phyloP scores from a whole-genome alignment of 2,888 invertebrate species.

The Melanostoma scalare region DNA sequence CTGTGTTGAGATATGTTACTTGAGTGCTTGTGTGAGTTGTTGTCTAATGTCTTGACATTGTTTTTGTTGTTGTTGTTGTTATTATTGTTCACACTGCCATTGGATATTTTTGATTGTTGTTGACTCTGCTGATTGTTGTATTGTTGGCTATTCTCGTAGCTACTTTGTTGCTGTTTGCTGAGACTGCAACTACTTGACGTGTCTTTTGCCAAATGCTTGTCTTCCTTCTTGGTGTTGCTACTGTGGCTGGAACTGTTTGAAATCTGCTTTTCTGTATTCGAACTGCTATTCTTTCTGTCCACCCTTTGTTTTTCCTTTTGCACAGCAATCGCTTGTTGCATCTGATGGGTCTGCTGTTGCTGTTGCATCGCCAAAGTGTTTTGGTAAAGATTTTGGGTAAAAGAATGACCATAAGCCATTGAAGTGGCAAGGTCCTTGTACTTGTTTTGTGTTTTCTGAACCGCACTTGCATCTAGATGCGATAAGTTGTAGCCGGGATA shows the following conservation, averaged over 20 bases:
- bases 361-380: conserved; percentile 80
- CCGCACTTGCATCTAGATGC: conserved; percentile 83
- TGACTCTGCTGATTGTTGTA: conserved; percentile 55
- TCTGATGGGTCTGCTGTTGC: conserved; percentile 80
- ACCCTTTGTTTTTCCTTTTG: conserved; percentile 79
- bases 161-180: conserved; percentile 67
- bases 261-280: conserved; percentile 62
- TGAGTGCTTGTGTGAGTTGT: conserved; percentile 70
- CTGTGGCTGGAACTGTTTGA: conserved; percentile 52
- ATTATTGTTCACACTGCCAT: conserved; percentile 57
- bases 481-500: conserved; percentile 85
- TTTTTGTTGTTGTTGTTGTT: conserved; percentile 67
- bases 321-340: conserved; percentile 75
- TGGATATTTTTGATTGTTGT: conserved; percentile 71
- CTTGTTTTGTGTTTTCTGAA: conserved; percentile 85
- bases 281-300: conserved; percentile 77
- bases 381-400: conserved; percentile 81
- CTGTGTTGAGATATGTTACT: conserved; percentile 56
- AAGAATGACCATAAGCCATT: conserved; percentile 81
- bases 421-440: conserved; percentile 82
- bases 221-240: conserved; percentile 78
- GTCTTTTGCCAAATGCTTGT: conserved; percentile 73
- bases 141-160: conserved; percentile 50
- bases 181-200: conserved; percentile 57
- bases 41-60: conserved; percentile 58